A percentile compares a stretch with the other conserved stretches of the same genome.
Evolutionary conservation across 2,113 vertebrate genomes (phyloP).

Genomic region (Laticauda laticaudata): DNA sequence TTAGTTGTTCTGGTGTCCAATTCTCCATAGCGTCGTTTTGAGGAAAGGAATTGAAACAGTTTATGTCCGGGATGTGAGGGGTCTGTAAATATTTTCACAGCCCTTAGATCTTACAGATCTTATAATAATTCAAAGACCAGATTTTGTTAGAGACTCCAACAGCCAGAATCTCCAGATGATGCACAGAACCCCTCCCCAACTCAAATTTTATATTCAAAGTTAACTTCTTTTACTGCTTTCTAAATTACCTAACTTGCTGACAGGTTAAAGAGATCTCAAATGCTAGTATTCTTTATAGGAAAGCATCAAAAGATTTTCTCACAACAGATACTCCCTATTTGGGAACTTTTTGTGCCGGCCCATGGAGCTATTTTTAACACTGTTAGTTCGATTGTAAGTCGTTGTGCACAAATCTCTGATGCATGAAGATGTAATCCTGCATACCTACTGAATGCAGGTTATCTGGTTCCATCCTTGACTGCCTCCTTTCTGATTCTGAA

Average conservation of each 20-base stretch:
- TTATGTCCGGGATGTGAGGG: too few relatives aligned
- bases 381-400: neutral
- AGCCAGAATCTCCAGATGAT: neutral
- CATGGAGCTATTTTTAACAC: neutral
- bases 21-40: too few relatives aligned
- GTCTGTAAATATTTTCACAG: too few relatives aligned
- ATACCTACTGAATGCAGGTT: neutral
- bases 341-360: neutral
- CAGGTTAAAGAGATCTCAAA: neutral
- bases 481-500: neutral
- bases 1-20: too few relatives aligned
- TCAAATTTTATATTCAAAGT: neutral
- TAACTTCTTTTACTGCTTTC: neutral
- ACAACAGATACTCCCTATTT: neutral
- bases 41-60: too few relatives aligned
- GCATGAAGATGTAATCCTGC: neutral
- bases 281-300: neutral
- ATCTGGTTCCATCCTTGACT: neutral
- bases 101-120: neutral
- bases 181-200: neutral
- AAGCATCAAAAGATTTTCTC: neutral
- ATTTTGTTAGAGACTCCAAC: neutral
- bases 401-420: neutral
- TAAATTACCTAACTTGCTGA: neutral
- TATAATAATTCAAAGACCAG: neutral